These are phyloP conservation scores for Setipinna tenuifilis DNA, from an alignment of 2,797 vertebrate genomes.

Conservation along the genomic window DNA sequence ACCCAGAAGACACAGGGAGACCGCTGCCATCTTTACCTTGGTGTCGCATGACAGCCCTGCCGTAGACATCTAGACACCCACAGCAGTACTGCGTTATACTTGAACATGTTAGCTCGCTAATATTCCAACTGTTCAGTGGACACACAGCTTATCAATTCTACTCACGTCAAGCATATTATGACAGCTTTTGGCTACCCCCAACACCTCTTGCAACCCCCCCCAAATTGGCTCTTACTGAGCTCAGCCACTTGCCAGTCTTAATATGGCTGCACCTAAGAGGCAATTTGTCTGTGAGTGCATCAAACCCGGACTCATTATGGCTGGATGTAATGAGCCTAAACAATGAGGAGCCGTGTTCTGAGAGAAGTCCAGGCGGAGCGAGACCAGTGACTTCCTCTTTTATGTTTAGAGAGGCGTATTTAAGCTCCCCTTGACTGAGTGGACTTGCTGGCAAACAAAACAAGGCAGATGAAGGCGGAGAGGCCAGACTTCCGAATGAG, in stretches of 20 bases:
- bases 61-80: not conserved
- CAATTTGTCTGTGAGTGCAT: not conserved
- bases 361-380: not conserved
- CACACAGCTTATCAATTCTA: not conserved
- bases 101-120: slow-evolving; percentile 68
- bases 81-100: slow-evolving; percentile 82
- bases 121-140: not conserved
- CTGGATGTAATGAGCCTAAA: not conserved
- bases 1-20: slow-evolving; percentile 30
- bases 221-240: not conserved
- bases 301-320: not conserved
- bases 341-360: not conserved
- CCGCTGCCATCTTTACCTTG: slow-evolving; percentile 44
- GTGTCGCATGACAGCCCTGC: not conserved
- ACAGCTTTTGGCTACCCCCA: not conserved
- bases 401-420: slow-evolving; percentile 81
- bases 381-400: slow-evolving; percentile 76
- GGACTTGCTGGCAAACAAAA: slow-evolving; percentile 78
- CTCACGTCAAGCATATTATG: not conserved
- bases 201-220: not conserved
- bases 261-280: not conserved
- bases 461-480: slow-evolving; percentile 96
- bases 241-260: not conserved
- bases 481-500: slow-evolving; percentile 82
- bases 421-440: slow-evolving; percentile 84